Evolutionary conservation across 2,888 invertebrate genomes (phyloP), one percentile per base, ranked within the genome.

Genomic region (Andrena marginata): DNA sequence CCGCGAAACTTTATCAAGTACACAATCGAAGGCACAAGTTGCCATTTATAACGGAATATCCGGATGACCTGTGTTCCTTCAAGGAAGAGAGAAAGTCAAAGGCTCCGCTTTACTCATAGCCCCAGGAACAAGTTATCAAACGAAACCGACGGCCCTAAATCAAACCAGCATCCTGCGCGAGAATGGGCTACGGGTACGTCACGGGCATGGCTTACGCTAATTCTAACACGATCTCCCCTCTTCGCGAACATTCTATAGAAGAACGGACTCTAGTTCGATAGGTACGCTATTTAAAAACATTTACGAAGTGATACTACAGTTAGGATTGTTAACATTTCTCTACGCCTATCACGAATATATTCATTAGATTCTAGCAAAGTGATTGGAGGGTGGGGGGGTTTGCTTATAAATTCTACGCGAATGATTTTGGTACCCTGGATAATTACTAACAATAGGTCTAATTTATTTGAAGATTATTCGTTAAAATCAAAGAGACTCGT

Each of bases 341-440:
- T 90, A 90, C 67, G 70, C 65, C 87, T 89, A 88, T 87, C 80
- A 83, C 84, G 86, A 87, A 85, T 88, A 80, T 85, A 87, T 71
- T 77, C 75, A 82, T 84, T 87, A 87, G 56, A 88, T 71, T 49
- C 81, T 89, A 89, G 75, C 74, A 86, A 89, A 82, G 73, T 87
- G 77, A 90, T 85, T 77, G 4, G 42, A 3, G 42, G 35, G 10
- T n/a, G 10, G 35, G 35, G 35, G 35, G 42, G 13, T 69, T 69
- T 89, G 83, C 75, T 85, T 85, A 75, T 82, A 86, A 54, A 77
- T 31, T 83, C 80, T 77, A 83, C 82, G 62, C 85, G 83, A 85
- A 85, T 85, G 80, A 90, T 86, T 90, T 89, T 87, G 82, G 65
- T 91, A 91, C 90, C 87, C 88, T 90, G 89, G 84, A 80, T 70